Evolutionary conservation across 2,113 vertebrate genomes (phyloP), one percentile per base, ranked within the genome.

Genomic region (Pteropus alecto): DNA sequence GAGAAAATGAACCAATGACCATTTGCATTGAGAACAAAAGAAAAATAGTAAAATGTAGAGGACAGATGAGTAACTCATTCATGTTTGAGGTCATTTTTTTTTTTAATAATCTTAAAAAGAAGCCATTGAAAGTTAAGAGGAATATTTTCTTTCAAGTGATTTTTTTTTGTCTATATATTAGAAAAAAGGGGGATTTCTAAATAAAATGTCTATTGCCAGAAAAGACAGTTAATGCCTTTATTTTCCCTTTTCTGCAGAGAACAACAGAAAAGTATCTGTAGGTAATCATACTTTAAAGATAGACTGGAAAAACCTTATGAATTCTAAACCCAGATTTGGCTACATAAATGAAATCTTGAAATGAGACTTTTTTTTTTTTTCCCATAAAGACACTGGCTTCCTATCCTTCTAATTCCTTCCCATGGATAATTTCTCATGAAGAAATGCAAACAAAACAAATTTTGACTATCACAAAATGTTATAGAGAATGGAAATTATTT

Each of bases 21-120:
- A 98, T 99, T 98, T 98, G 98, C 98, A 98, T 98, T 93, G 96
- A 98, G 98, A 99, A 99, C 98, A 99, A 99, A 99, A 98, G 98
- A 98, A 98, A 98, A 91, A 98, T 86, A 74, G 83, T 93, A 77
- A 87, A 97, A 91, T 78, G 16, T 58, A 65, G 95, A 79, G 51
- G 61, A 84, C 28, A 87, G 68, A 54, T 67, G 94, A 87, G 87
- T 26, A 88, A 94, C n/a, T 94, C 43, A 51, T 95, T 94, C 8
- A 15, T 51, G 13, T 82, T 0, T 61, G 65, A 74, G 70, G 63
- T 73, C 76, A 35, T 85, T 90, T 94, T 93, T 81, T 95, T 51
- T 51, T 51, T 85, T 56, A 58, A 4, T 79, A 33, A 74, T 48
- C 15, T 94, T 93, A 7, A 73, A 41, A 41, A 93, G 14, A 92